Evolutionary conservation across 2,797 vertebrate genomes (phyloP), one percentile per base, ranked within the genome.

Genomic region (Acropternis orthonyx): DNA sequence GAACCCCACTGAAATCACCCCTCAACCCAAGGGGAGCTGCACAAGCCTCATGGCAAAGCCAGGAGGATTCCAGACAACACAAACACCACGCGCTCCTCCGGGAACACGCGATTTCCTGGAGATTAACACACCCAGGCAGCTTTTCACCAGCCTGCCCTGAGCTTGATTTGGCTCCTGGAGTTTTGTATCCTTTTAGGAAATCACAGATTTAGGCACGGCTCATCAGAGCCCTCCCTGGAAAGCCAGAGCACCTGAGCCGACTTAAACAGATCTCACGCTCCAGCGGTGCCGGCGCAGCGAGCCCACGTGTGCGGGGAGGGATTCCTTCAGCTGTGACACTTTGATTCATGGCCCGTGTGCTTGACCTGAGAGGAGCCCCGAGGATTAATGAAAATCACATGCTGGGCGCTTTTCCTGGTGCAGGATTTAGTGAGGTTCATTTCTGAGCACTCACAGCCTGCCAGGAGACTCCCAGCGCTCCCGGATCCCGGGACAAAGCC

Each of bases 351-450:
- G 74, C 77, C 87, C 8, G 0, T 68, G 92, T n/a, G 92, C 87
- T 61, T 96, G 96, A 95, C 95, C 95, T 76, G 87, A 94, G 94
- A 90, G 83, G 74, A 95, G 96, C 91, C 89, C 26, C 26, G 7
- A 54, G 96, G 95, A 97, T 95, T 97, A 97, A 96, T 82, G 89
- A n/a, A 92, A 95, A 93, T 96, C 96, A 96, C 96, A 95, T 96
- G 96, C 92, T 91, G 94, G 63, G 94, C 3, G 2, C 94, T 97
- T 80, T 90, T 97, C 94, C 96, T 91, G 88, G 51, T 11, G 80
- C 41, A 82, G 93, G 93, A 76, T 95, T 96, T 93, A 76, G 88
- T 23, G 75, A 7, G 78, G 63, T 94, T 86, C 51, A 48, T 16
- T 87, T 56, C 16, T 27, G 90, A 94, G 48, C 32, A 88, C 86